Evolutionary conservation across 2,113 vertebrate genomes (phyloP), one percentile per base, ranked within the genome.

Genomic region (Anthoscopus minutus): DNA sequence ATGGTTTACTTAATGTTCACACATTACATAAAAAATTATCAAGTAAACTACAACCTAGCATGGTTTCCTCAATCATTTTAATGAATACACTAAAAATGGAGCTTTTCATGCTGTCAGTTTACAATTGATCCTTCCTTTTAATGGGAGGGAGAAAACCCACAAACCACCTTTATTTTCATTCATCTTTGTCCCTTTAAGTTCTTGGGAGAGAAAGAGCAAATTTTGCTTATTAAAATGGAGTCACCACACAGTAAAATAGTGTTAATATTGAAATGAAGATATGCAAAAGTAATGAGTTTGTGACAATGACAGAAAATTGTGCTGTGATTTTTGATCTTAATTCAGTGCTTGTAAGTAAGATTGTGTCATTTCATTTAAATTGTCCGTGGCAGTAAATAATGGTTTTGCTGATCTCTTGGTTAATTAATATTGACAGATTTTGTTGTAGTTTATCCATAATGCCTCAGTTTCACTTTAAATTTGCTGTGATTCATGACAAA

Each of bases 141-240:
- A 31, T 37, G n/a, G 53, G 4, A 13, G 9, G 4, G 10, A 28
- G 19, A 42, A 37, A 4, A 0, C 0, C 11, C 21, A 58, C 21
- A 22, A 5, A 65, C 13, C 6, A 38, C 13, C 2, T 73, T 60
- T 56, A 33, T 81, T 88, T 78, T n/a, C 22, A 22, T 88, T 88
- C 38, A 47, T 86, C 15, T 67, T 30, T 6, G 2, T 67, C 20
- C 27, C 3, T 4, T 78, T 45, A 20, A 0, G 0, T 51, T 70
- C 24, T 77, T 1, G 0, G 15, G 40, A 65, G 33, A 44, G 30
- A 40, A 61, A 18, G 11, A 51, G 56, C 5, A 38, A 17, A 35
- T 35, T 66, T 35, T 57, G 7, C 17, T 5, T 30, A 15, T 86
- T 67, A 47, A 86, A 88, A 47, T 37, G 5, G 12, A 37, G 53